phyloP scores from a whole-genome alignment of 2,113 vertebrate species.

The Oceanites oceanicus region DNA sequence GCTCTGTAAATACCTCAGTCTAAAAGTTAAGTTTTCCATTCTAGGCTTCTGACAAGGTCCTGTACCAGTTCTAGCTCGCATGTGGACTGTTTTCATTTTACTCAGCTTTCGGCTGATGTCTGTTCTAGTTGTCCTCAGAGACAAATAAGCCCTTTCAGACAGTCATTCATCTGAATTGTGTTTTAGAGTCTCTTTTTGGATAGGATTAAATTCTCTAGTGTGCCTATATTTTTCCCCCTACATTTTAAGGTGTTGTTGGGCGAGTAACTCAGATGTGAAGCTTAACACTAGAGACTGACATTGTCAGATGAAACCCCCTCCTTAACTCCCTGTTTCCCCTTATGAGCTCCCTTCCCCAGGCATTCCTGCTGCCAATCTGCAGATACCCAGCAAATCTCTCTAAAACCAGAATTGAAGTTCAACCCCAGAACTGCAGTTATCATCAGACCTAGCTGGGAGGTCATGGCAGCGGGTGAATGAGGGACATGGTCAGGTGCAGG shows the following conservation, averaged over 20 bases:
- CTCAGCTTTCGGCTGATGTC: neutral
- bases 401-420: neutral
- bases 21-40: neutral
- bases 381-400: neutral
- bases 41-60: neutral
- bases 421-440: neutral
- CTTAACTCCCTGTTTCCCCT: neutral
- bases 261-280: neutral
- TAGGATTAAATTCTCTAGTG: neutral
- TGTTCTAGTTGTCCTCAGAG: neutral
- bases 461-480: neutral
- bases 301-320: neutral
- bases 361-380: neutral
- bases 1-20: neutral
- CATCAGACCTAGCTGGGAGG: neutral
- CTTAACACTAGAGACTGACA: neutral
- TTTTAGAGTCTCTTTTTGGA: neutral
- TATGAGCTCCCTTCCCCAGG: neutral
- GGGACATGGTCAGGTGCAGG: neutral
- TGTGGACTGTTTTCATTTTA: neutral
- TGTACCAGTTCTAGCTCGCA: neutral
- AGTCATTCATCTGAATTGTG: neutral
- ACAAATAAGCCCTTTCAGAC: neutral
- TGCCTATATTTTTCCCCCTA: neutral
- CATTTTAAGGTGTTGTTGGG: neutral